Percentiles rank a stretch among this genome's conserved stretches.
Evolutionary conservation across 2,113 vertebrate species (phyloP).

Genomic region (Xenopus borealis): DNA sequence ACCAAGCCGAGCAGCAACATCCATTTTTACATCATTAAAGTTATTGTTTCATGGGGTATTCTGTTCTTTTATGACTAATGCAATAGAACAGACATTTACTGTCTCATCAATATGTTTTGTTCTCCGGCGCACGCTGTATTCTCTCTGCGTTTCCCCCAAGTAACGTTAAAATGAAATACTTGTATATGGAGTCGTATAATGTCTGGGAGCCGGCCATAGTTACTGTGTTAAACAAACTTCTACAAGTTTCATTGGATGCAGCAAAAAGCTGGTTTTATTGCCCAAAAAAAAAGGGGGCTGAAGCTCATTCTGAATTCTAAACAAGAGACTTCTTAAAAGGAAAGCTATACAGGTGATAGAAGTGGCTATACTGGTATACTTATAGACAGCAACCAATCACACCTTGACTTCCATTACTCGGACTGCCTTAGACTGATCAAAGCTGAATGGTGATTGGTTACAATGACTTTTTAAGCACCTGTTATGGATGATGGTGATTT

Average conservation of each 20-base stretch:
- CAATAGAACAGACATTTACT: conserved; percentile 46
- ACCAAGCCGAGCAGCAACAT: conserved; percentile 18
- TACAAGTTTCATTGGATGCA: conserved; percentile 5
- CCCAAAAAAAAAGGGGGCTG: too few relatives aligned
- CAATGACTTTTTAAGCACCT: too few relatives aligned
- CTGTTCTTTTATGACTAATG: conserved; percentile 36
- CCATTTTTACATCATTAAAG: conserved; percentile 41
- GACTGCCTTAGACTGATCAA: too few relatives aligned
- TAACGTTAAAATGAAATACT: conserved; percentile 19
- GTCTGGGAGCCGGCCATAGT: not conserved
- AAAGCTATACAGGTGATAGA: too few relatives aligned
- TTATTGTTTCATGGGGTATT: conserved; percentile 32
- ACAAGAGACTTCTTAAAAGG: too few relatives aligned
- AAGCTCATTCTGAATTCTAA: too few relatives aligned
- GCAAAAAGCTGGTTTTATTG: too few relatives aligned
- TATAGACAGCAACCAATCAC: too few relatives aligned
- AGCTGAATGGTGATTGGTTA: too few relatives aligned
- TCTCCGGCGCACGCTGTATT: conserved; percentile 28
- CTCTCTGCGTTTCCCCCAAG: conserved; percentile 18
- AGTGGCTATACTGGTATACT: too few relatives aligned
- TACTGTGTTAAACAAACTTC: conserved; percentile 6
- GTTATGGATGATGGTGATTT: too few relatives aligned
- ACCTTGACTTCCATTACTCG: too few relatives aligned
- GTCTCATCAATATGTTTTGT: not conserved
- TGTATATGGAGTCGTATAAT: not conserved